Evolutionary conservation across 2,113 vertebrate genomes (phyloP).

Genomic region (Arenaria interpres): DNA sequence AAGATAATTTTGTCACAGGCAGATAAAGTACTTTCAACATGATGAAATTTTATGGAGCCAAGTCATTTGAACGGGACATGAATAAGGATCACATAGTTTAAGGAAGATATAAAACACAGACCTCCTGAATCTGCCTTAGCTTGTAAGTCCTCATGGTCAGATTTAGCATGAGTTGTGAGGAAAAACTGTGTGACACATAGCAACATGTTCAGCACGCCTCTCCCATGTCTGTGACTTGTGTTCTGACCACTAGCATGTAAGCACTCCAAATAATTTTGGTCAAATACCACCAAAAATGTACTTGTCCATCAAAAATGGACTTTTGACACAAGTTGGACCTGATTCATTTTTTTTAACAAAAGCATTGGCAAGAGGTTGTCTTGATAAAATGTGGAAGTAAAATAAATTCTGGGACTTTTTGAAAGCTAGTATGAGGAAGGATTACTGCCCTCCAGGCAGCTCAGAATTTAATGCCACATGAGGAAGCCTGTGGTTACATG

Average conservation of each 20-base stretch:
- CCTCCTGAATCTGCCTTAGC: not conserved
- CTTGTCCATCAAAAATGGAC: not conserved
- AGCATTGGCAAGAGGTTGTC: not conserved
- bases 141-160: not conserved
- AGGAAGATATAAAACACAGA: not conserved
- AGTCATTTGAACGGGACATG: not conserved
- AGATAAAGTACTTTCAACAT: not conserved
- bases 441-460: not conserved
- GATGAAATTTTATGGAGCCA: not conserved
- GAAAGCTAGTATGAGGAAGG: not conserved
- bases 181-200: not conserved
- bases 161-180: not conserved
- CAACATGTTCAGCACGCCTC: not conserved
- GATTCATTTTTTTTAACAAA: not conserved
- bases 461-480: not conserved
- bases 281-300: not conserved
- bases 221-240: not conserved
- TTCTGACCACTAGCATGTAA: not conserved
- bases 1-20: not conserved
- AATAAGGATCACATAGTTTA: not conserved
- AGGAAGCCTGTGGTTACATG: not conserved
- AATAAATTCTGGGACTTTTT: not conserved
- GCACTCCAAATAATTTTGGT: not conserved
- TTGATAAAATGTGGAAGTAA: not conserved
- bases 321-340: not conserved